These are phyloP conservation scores for Magallana angulata DNA, from an alignment of 1,140 invertebrate species.

Conservation along the genomic window DNA sequence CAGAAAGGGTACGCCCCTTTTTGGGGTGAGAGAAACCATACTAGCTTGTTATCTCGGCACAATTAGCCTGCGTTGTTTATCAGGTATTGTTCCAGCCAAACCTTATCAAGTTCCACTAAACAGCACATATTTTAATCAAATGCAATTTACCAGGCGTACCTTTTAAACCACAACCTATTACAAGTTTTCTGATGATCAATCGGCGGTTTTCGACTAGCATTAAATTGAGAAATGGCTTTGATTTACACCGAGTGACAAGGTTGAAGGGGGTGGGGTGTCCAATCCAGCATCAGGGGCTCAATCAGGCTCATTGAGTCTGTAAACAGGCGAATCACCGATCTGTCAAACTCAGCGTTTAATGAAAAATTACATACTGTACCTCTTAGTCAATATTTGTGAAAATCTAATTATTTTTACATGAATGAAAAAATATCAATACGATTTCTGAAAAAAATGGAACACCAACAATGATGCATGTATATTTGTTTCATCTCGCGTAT, in stretches of 20 bases:
- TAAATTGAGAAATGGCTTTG: constrained; percentile 32
- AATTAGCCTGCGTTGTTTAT: constrained; percentile 34
- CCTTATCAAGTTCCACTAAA: constrained; percentile 30
- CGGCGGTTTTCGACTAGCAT: constrained; percentile 15
- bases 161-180: constrained; percentile 16
- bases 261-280: background rate
- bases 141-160: constrained; percentile 36
- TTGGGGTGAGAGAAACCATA: constrained; percentile 12
- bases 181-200: constrained; percentile 4
- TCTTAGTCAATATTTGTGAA: too few relatives aligned
- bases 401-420: too few relatives aligned
- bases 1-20: constrained; percentile 4
- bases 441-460: too few relatives aligned
- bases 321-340: too few relatives aligned
- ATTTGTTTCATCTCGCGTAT: too few relatives aligned
- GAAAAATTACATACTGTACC: too few relatives aligned
- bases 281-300: background rate
- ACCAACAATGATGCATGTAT: too few relatives aligned
- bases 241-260: constrained; percentile 1
- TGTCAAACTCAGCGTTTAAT: too few relatives aligned
- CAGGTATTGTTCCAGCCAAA: constrained; percentile 12
- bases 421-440: too few relatives aligned
- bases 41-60: background rate
- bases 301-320: too few relatives aligned
- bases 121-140: constrained; percentile 34